These are phyloP conservation scores for Passerina amoena DNA, from an alignment of 2,113 vertebrate species.

Conservation along the genomic window DNA sequence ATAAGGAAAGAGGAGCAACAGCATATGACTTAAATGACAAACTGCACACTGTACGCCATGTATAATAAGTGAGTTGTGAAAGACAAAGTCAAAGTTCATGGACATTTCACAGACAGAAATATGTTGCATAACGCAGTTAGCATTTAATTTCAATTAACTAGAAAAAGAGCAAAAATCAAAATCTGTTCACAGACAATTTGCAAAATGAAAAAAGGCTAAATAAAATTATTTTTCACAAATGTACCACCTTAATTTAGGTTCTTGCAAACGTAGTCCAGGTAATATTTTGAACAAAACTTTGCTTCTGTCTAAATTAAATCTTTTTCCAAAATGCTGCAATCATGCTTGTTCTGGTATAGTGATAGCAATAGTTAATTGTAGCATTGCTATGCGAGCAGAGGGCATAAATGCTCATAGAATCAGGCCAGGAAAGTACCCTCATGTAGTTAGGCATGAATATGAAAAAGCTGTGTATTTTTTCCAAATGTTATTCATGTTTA, in stretches of 20 bases:
- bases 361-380: constrained; percentile 16
- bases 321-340: background rate
- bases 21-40: constrained; percentile 71
- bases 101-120: constrained; percentile 68
- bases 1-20: constrained; percentile 71
- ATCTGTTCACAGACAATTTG: constrained; percentile 67
- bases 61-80: constrained; percentile 70
- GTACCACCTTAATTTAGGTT: background rate
- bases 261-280: background rate
- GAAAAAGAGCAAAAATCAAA: constrained; percentile 70
- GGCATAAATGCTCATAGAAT: constrained; percentile 35
- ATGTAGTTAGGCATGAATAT: constrained; percentile 36
- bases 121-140: constrained; percentile 59
- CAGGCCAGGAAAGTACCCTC: background rate
- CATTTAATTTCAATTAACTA: constrained; percentile 66
- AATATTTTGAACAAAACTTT: background rate
- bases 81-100: constrained; percentile 67
- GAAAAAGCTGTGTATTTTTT: constrained; percentile 58
- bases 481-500: constrained; percentile 52
- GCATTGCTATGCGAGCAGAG: background rate
- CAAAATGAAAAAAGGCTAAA: constrained; percentile 19
- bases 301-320: background rate
- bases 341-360: background rate
- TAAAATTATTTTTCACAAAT: constrained; percentile 1
- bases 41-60: constrained; percentile 55